Percentiles rank a stretch among this genome's conserved stretches.
These are phyloP conservation scores for Sporophila hypoxantha DNA, from an alignment of 2,113 vertebrate genomes.

Conservation along the genomic window DNA sequence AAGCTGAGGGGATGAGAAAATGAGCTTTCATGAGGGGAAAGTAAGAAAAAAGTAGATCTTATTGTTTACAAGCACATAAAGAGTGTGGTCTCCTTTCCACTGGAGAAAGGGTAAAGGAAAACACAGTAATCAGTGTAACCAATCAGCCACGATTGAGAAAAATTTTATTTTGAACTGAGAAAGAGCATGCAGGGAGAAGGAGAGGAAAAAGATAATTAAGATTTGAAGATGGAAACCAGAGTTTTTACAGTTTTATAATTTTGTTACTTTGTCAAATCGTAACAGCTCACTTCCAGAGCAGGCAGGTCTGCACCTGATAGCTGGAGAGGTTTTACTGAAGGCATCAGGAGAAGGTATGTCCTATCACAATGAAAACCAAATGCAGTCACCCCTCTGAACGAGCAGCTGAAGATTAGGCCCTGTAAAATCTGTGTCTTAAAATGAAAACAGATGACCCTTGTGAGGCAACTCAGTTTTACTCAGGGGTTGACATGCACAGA, in stretches of 20 bases:
- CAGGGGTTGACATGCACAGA: too few relatives aligned
- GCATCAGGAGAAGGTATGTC: neutral
- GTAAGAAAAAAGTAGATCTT: neutral
- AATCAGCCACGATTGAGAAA: neutral
- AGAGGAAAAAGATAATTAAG: neutral
- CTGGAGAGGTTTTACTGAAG: neutral
- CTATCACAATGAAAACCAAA: neutral
- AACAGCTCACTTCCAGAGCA: neutral
- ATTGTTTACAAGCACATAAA: neutral
- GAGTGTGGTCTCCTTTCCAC: neutral
- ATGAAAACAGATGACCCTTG: neutral
- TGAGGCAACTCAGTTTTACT: neutral
- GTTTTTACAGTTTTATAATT: neutral
- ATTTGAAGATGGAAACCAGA: neutral
- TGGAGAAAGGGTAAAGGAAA: neutral
- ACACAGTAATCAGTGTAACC: neutral
- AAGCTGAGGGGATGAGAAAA: neutral
- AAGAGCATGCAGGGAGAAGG: neutral
- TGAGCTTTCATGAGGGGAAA: neutral
- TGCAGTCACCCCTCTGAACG: neutral
- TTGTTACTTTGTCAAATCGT: neutral
- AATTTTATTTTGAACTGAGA: neutral
- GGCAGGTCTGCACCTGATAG: neutral
- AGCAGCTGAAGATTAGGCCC: neutral
- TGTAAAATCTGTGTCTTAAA: neutral